A percentile compares a stretch with the other conserved stretches of the same genome.
Evolutionary conservation across 2,797 vertebrate species (phyloP).

Genomic region (Pteronotus mesoamericanus): DNA sequence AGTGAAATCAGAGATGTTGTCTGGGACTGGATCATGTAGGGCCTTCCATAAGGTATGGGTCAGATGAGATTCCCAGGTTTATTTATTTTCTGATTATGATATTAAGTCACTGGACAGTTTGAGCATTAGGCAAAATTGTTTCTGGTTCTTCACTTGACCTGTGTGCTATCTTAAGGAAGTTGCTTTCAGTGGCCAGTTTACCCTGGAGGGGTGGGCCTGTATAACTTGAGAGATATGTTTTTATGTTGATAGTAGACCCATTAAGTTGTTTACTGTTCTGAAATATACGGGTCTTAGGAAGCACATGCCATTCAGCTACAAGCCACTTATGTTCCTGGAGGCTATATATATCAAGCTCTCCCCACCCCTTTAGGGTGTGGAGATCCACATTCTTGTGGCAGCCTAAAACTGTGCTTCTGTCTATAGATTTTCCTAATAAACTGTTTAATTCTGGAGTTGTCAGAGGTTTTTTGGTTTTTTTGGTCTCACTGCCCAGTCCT

Average conservation of each 20-base stretch:
- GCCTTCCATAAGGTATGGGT: rapidly evolving
- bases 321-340: neutral
- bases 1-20: neutral
- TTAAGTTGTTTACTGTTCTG: neutral
- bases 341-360: neutral
- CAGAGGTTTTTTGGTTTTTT: neutral
- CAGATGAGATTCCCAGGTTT: neutral
- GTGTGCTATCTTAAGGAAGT: neutral
- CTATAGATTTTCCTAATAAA: neutral
- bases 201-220: neutral
- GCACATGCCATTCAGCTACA: neutral
- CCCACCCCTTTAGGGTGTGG: neutral
- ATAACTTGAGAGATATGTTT: neutral
- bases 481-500: neutral
- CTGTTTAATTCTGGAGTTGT: neutral
- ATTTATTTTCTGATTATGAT: neutral
- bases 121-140: neutral
- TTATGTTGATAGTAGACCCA: neutral
- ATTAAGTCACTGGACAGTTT: neutral
- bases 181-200: neutral
- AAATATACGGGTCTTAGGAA: neutral
- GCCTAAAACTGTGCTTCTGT: neutral
- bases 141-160: neutral
- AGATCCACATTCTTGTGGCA: neutral
- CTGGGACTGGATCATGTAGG: neutral